These are phyloP conservation scores for Hippocampus zosterae DNA, from an alignment of 2,113 vertebrate species.

Conservation along the genomic window DNA sequence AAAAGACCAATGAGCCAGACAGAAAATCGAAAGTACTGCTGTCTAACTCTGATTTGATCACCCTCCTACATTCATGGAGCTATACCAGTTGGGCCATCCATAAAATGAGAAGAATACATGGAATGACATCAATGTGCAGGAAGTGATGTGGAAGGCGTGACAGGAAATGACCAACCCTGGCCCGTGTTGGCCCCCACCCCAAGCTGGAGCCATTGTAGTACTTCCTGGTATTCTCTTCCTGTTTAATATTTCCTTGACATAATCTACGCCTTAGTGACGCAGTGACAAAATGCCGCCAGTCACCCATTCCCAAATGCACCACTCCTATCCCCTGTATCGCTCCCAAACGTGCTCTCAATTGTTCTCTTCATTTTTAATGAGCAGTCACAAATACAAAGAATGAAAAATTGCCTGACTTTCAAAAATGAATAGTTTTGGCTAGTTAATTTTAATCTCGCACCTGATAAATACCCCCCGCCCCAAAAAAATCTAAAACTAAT, in stretches of 20 bases:
- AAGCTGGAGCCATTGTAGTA: constrained; percentile 58
- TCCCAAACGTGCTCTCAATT: not conserved
- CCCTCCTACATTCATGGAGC: not conserved
- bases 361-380: not conserved
- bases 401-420: too few relatives aligned
- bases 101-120: constrained; percentile 11
- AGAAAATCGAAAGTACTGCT: not conserved
- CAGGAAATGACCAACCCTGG: constrained; percentile 61
- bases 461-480: too few relatives aligned
- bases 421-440: too few relatives aligned
- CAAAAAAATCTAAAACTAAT: too few relatives aligned
- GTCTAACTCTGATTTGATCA: not conserved
- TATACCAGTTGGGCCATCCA: not conserved
- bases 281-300: constrained; percentile 13
- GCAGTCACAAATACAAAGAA: too few relatives aligned
- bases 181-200: constrained; percentile 35
- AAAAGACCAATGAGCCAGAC: too few relatives aligned
- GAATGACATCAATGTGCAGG: constrained; percentile 54
- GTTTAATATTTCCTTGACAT: constrained; percentile 51
- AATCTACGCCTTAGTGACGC: constrained; percentile 20
- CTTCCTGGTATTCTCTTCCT: constrained; percentile 62
- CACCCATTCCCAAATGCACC: constrained; percentile 14
- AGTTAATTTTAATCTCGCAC: too few relatives aligned
- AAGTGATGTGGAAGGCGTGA: constrained; percentile 54
- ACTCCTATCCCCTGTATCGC: not conserved